Evolutionary conservation across 2,797 vertebrate genomes (phyloP), one percentile per base, ranked within the genome.

Genomic region (Apogon hyalosoma): DNA sequence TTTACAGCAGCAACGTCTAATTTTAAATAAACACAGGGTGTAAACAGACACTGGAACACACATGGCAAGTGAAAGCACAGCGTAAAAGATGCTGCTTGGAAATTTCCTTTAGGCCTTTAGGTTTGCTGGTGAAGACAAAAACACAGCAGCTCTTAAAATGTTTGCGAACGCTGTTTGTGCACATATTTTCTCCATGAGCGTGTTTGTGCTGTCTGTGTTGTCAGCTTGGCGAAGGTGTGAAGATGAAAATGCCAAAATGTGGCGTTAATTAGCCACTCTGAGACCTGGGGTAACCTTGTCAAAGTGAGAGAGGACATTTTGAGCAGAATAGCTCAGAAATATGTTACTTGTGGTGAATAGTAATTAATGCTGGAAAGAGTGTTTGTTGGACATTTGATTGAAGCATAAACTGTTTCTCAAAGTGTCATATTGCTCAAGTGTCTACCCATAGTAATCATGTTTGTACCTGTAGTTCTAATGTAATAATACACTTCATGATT

Each of bases 231-330:
- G 24, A 73, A 66, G 55, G 87, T 90, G 93, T 80, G 87, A 92
- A 90, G 76, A 77, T 33, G 31, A 31, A 71, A 69, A 48, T 40
- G 31, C 82, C 76, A 81, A 87, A 88, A 83, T 56, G 28, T 42
- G 14, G 9, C 48, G 80, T 84, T 85, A 69, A 83, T 85, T 88
- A 88, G 62, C 42, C 18, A 62, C 75, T 84, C 75, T 88, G 84
- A 87, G 82, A 33, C 75, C 80, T 65, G 6, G 0, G 3, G 55
- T 69, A 39, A 66, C 53, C 52, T 52, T 12, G 28, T 50, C 24
- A 13, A 18, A 51, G 42, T 21, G 14, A 18, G n/a, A 8, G 0
- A 2, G 36, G 16, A 49, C 8, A 6, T 24, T 38, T 69, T 41
- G 2, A 16, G 36, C 14, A 14, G 39, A 48, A 58, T 38, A 19